These are phyloP conservation scores for Python bivittatus DNA, from an alignment of 2,113 vertebrate genomes.

Conservation along the genomic window DNA sequence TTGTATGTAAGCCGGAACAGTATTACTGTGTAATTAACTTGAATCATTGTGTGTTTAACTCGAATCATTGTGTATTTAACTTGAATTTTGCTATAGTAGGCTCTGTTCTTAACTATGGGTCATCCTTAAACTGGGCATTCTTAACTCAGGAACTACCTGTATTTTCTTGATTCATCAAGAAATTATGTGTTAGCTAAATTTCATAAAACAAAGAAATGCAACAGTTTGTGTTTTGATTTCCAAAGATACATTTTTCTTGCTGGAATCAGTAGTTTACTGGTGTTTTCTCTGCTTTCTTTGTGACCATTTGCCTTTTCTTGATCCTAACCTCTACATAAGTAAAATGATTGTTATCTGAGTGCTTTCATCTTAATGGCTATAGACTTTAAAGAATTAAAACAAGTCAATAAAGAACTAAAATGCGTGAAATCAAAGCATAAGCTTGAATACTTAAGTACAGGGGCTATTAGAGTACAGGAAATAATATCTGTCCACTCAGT, in stretches of 20 bases:
- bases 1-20: too few species aligned
- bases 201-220: background rate
- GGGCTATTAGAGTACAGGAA: background rate
- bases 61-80: too few species aligned
- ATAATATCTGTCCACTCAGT: background rate
- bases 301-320: background rate
- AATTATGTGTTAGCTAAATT: background rate
- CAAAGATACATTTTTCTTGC: background rate
- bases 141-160: too few species aligned
- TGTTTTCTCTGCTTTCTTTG: background rate
- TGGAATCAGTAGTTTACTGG: background rate
- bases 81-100: too few species aligned
- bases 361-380: background rate
- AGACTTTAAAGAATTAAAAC: background rate
- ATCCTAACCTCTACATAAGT: background rate
- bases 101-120: too few species aligned
- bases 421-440: background rate
- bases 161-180: background rate
- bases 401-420: background rate
- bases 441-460: background rate
- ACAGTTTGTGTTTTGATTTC: background rate
- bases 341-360: background rate
- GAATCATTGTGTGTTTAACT: too few species aligned
- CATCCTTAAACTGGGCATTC: too few species aligned
- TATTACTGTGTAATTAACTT: too few species aligned